phyloP scores from a whole-genome alignment of 2,113 vertebrate genomes.

The Notarius lentiginosus region DNA sequence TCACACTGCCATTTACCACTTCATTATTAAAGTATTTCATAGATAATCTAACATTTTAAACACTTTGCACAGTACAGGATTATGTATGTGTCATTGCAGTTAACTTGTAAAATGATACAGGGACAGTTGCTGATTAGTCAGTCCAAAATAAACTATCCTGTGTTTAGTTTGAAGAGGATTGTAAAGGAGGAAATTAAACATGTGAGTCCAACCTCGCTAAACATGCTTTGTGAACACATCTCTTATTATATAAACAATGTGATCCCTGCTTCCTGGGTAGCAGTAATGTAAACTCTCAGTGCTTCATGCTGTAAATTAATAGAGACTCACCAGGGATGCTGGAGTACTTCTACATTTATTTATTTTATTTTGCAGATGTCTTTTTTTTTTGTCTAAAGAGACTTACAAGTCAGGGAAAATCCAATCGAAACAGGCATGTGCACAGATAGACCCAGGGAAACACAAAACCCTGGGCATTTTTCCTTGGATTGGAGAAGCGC shows the following conservation, averaged over 20 bases:
- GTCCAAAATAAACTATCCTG: neutral
- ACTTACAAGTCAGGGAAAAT: neutral
- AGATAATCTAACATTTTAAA: slow-evolving; percentile 18
- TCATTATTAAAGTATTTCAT: slow-evolving; percentile 21
- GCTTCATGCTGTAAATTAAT: slow-evolving; percentile 18
- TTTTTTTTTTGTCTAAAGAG: neutral
- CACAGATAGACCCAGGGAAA: neutral
- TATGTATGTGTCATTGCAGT: slow-evolving; percentile 20
- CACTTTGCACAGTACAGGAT: neutral
- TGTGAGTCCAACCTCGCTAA: neutral
- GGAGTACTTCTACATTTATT: slow-evolving; percentile 1
- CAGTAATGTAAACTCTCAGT: slow-evolving; percentile 27
- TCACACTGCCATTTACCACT: slow-evolving; percentile 8
- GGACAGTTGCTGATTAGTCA: neutral
- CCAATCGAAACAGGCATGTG: neutral
- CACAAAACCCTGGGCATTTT: neutral
- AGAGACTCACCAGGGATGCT: slow-evolving; percentile 11
- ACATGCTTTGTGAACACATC: slow-evolving; percentile 1
- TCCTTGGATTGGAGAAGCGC: neutral
- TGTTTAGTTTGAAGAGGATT: neutral
- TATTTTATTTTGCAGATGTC: slow-evolving; percentile 8
- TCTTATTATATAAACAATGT: slow-evolving; percentile 24
- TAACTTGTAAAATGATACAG: slow-evolving; percentile 15
- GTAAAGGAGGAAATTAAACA: neutral
- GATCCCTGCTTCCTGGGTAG: slow-evolving; percentile 7